phyloP scores from a whole-genome alignment of 2,113 vertebrate species.

The Actenoides hombroni region DNA sequence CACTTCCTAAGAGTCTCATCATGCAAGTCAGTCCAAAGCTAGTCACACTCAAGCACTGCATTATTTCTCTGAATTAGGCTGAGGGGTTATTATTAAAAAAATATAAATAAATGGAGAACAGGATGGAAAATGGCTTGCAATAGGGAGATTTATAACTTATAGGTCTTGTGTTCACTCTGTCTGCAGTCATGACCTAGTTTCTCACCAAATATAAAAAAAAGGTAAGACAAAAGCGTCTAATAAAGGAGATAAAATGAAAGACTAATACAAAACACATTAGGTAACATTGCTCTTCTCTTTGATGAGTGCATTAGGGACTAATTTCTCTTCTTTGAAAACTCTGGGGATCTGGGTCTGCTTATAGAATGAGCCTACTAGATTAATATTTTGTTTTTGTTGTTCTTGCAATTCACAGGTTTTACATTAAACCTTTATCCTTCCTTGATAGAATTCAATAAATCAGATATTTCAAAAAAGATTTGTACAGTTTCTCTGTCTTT shows the following conservation, averaged over 20 bases:
- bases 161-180: background rate
- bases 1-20: background rate
- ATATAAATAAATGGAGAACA: conserved; percentile 34
- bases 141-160: background rate
- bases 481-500: background rate
- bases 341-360: background rate
- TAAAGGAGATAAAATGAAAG: conserved; percentile 14
- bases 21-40: background rate
- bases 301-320: conserved; percentile 1
- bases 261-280: conserved; percentile 10
- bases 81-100: background rate
- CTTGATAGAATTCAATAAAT: background rate
- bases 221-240: background rate
- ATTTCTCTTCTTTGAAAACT: conserved; percentile 21
- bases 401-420: conserved; percentile 9
- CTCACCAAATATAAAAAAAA: background rate
- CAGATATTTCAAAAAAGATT: conserved; percentile 1
- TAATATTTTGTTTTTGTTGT: conserved; percentile 13
- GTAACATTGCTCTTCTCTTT: conserved; percentile 12
- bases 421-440: background rate
- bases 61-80: background rate
- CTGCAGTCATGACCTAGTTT: background rate
- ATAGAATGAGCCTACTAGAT: background rate
- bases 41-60: background rate
- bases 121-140: background rate